These are phyloP conservation scores for Pygoscelis adeliae DNA, from an alignment of 2,113 vertebrate species.

Conservation along the genomic window DNA sequence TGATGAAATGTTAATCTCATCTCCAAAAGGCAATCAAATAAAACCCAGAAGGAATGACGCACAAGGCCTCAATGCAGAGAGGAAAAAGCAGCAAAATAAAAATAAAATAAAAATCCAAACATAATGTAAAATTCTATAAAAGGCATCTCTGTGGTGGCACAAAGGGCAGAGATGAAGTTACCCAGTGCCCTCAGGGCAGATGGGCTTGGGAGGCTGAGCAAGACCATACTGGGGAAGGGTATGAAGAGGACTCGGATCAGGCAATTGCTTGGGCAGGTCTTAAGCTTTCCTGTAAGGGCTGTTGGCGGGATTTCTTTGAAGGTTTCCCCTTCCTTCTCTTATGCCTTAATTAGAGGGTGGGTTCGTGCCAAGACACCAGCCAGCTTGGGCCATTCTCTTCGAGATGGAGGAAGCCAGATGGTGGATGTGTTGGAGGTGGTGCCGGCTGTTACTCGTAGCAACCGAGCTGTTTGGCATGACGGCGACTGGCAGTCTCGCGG, in stretches of 20 bases:
- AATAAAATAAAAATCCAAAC: background rate
- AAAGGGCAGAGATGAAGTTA: background rate
- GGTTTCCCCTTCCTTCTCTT: background rate
- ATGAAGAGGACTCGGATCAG: background rate
- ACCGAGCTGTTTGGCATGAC: rapidly evolving
- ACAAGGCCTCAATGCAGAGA: background rate
- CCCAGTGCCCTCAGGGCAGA: background rate
- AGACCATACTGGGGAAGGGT: background rate
- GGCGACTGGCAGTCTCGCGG: background rate
- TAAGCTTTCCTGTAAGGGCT: background rate
- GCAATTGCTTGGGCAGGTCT: background rate
- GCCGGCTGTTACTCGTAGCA: background rate
- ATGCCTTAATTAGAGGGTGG: background rate
- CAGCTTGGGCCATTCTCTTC: background rate
- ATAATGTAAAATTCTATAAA: background rate
- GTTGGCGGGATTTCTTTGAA: background rate
- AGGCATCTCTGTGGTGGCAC: background rate
- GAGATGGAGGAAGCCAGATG: background rate
- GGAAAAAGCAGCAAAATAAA: background rate
- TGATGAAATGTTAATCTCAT: constrained; percentile 55
- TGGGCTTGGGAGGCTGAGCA: background rate
- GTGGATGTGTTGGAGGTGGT: background rate
- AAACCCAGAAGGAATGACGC: background rate
- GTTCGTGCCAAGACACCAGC: background rate
- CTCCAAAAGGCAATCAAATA: constrained; percentile 56